Conservation (phyloP, 53 echinoderm and acorn worm species). For the Holothuria scabra region DNA sequence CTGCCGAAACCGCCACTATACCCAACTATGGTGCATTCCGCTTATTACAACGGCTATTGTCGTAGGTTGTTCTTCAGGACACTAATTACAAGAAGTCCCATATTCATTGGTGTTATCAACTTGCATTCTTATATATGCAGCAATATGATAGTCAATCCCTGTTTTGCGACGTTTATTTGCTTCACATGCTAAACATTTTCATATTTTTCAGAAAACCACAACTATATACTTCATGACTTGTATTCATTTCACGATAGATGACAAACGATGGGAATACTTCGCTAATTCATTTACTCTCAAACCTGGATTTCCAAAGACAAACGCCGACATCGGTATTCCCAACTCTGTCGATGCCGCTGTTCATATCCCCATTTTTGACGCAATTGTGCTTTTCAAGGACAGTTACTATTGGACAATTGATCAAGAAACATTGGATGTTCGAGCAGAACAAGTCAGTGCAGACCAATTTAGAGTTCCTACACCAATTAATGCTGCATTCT, state of each 20-base stretch:
- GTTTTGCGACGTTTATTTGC: too few relatives aligned
- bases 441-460: neutral
- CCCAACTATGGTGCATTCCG: too few relatives aligned
- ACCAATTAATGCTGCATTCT: constrained; percentile 27
- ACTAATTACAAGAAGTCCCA: too few relatives aligned
- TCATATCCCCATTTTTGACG: neutral
- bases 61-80: too few relatives aligned
- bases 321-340: constrained; percentile 9
- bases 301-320: constrained; percentile 14
- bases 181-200: too few relatives aligned
- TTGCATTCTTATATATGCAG: too few relatives aligned
- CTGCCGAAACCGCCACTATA: too few relatives aligned
- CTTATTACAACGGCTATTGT: too few relatives aligned
- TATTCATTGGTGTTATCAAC: too few relatives aligned
- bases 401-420: neutral
- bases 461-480: neutral
- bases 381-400: constrained; percentile 17
- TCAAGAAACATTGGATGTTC: neutral
- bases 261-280: constrained; percentile 25
- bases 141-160: too few relatives aligned
- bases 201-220: too few relatives aligned
- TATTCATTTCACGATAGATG: neutral
- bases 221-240: too few relatives aligned
- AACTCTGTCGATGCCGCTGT: constrained; percentile 1
- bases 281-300: constrained; percentile 10